Conservation (phyloP, 2,888 invertebrate species). For the Periphyllus acericola region DNA sequence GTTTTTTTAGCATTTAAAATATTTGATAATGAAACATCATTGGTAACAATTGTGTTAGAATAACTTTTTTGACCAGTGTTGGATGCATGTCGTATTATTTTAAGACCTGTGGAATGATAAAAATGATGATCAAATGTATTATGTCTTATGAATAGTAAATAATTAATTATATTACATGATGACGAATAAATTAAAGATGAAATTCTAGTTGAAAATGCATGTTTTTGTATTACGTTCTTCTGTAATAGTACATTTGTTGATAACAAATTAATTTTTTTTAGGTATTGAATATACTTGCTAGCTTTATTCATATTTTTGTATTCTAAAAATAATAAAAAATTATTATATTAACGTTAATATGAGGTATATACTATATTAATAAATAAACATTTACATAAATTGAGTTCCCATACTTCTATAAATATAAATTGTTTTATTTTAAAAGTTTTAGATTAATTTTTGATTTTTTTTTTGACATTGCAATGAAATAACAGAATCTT, state of each 20-base stretch:
- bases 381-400: too few relatives aligned
- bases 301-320: conserved; percentile 23
- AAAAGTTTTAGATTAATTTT: too few relatives aligned
- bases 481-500: too few relatives aligned
- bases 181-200: background rate
- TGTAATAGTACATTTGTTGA: conserved; percentile 12
- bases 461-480: too few relatives aligned
- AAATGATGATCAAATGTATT: background rate
- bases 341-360: too few relatives aligned
- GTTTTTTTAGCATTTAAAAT: conserved; percentile 69
- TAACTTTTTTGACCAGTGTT: background rate
- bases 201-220: background rate
- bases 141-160: background rate
- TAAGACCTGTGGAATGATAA: background rate
- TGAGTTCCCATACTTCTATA: too few relatives aligned
- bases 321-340: conserved; percentile 16
- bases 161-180: conserved; percentile 7
- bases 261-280: background rate
- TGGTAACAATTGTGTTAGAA: background rate
- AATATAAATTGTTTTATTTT: too few relatives aligned
- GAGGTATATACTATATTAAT: too few relatives aligned
- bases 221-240: background rate
- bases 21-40: conserved; percentile 69
- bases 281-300: conserved; percentile 1
- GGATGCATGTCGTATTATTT: background rate